Evolutionary conservation across 2,113 vertebrate species (phyloP), one percentile per base, ranked within the genome.

Genomic region (Tragulus kanchil): DNA sequence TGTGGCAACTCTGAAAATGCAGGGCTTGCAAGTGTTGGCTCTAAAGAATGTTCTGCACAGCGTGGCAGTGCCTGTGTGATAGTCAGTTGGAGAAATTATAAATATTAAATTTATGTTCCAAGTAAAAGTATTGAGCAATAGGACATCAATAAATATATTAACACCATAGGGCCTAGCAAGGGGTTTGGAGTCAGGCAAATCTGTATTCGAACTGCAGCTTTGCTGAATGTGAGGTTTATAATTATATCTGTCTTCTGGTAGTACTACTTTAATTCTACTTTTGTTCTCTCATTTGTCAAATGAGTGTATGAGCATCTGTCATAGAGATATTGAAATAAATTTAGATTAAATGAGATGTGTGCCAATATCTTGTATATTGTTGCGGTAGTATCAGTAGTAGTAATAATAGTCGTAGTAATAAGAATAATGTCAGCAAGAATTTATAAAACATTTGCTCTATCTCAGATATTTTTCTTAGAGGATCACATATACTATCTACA

Each of bases 41-140:
- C 48, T 73, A 36, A 88, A 61, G 10, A 71, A 23, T 42, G 54
- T 79, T 71, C 52, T 64, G 12, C 42, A 78, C 26, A 61, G 48
- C 17, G 48, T 36, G 56, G 71, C 11, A 42, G 12, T 67, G 11
- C 65, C 65, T 58, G 45, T 84, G 12, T 78, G 75, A 59, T 11
- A 58, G 25, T 85, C 28, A 73, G 2, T 12, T 89, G 52, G 50
- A 67, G 26, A 77, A 93, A 77, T 62, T 67, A 81, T 71, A 52
- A 62, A 56, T 54, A 87, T 90, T 91, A 90, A 82, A 62, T 89
- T 61, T 79, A 42, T 31, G 17, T 85, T 87, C 25, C 50, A 75
- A 3, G 3, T 77, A 25, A 82, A 62, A 52, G 2, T 82, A n/a
- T 50, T 89, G 54, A 73, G 64, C 52, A 59, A 11, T 8, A 89